A percentile compares a stretch with the other conserved stretches of the same genome.
Conservation (phyloP, 2,888 invertebrate species). For the Acheta domesticus region DNA sequence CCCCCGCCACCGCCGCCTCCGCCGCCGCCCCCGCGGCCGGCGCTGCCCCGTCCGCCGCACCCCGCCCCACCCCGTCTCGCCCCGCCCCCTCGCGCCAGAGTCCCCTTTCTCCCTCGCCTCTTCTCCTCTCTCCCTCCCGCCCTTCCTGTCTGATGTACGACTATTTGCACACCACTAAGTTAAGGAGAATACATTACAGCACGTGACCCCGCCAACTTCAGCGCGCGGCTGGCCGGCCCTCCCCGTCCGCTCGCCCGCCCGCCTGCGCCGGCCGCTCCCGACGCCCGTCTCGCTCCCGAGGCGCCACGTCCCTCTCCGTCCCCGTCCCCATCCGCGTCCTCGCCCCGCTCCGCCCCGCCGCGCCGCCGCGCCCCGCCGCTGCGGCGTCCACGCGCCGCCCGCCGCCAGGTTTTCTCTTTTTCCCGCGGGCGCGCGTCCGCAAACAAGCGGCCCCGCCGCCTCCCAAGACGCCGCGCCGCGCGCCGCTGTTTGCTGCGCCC, state of each 20-base stretch:
- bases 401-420: neutral
- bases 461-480: neutral
- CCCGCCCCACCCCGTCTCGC: slow-evolving; percentile 31
- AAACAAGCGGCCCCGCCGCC: neutral
- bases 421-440: neutral
- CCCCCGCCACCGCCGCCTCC: slow-evolving; percentile 40
- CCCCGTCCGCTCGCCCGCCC: slow-evolving; percentile 45
- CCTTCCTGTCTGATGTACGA: slow-evolving; percentile 38
- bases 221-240: slow-evolving; percentile 44
- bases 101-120: slow-evolving; percentile 34
- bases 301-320: neutral
- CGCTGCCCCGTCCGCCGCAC: slow-evolving; percentile 35
- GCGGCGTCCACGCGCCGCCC: neutral
- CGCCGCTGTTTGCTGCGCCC: neutral
- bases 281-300: neutral
- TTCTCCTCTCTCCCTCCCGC: slow-evolving; percentile 34
- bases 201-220: slow-evolving; percentile 42
- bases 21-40: neutral
- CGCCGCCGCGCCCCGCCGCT: neutral
- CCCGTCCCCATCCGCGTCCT: neutral
- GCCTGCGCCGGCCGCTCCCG: neutral
- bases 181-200: slow-evolving; percentile 37
- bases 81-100: slow-evolving; percentile 33
- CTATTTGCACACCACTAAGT: slow-evolving; percentile 38
- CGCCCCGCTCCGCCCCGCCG: neutral